phyloP scores from a whole-genome alignment of 2,888 invertebrate genomes.

The Plutella xylostella region DNA sequence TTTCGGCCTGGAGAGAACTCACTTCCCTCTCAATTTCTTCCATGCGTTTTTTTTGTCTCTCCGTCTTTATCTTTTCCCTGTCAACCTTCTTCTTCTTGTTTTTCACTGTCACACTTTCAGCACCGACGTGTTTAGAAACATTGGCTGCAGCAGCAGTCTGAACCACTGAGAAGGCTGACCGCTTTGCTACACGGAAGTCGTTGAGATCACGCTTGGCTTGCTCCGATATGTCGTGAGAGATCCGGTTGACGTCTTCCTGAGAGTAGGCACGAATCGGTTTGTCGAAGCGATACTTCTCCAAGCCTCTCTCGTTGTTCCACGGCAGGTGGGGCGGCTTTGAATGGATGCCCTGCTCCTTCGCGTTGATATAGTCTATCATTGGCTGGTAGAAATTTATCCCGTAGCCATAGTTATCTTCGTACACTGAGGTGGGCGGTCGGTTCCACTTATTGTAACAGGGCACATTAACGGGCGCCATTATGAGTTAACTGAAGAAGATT shows the following conservation, averaged over 20 bases:
- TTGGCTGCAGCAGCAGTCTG: slow-evolving; percentile 73
- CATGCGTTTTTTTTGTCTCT: slow-evolving; percentile 57
- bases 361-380: slow-evolving; percentile 86
- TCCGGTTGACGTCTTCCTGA: slow-evolving; percentile 73
- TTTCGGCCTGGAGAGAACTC: slow-evolving; percentile 48
- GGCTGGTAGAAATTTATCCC: slow-evolving; percentile 89
- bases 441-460: slow-evolving; percentile 59
- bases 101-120: slow-evolving; percentile 59
- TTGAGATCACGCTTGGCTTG: slow-evolving; percentile 77
- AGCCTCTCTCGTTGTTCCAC: slow-evolving; percentile 77
- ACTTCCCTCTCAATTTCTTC: slow-evolving; percentile 51
- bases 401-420: slow-evolving; percentile 86
- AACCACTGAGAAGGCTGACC: slow-evolving; percentile 72
- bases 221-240: slow-evolving; percentile 75
- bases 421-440: slow-evolving; percentile 74
- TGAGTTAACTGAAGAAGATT: slow-evolving; percentile 13
- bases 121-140: slow-evolving; percentile 73
- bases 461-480: slow-evolving; percentile 57
- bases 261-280: slow-evolving; percentile 75
- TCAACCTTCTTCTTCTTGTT: slow-evolving; percentile 58
- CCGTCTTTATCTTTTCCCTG: slow-evolving; percentile 40
- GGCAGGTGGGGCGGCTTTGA: slow-evolving; percentile 76
- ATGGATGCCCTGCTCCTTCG: slow-evolving; percentile 66
- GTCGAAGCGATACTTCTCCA: slow-evolving; percentile 75
- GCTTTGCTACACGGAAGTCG: slow-evolving; percentile 69